A percentile compares a stretch with the other conserved stretches of the same genome.
Conservation (phyloP, 2,888 invertebrate genomes). For the Branchellion lobata region DNA sequence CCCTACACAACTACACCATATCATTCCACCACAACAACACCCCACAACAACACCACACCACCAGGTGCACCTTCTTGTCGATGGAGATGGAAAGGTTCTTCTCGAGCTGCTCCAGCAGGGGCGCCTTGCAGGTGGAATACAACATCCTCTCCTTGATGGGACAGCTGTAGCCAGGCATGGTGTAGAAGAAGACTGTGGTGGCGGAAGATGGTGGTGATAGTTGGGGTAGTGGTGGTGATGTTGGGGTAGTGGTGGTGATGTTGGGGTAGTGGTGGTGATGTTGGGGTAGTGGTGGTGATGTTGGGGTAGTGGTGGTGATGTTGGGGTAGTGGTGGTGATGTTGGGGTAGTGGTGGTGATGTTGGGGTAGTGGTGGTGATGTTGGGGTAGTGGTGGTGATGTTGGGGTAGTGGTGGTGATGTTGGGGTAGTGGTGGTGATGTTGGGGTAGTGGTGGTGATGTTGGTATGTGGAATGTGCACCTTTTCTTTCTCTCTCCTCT, state of each 20-base stretch:
- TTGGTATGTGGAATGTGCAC: too few species aligned
- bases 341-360: neutral
- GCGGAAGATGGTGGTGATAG: neutral
- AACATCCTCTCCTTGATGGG: slow-evolving; percentile 97
- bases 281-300: too few species aligned
- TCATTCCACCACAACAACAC: too few species aligned
- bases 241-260: neutral
- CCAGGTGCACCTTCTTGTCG: neutral
- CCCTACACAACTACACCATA: too few species aligned
- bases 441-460: too few species aligned
- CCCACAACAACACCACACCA: too few species aligned
- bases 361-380: too few species aligned
- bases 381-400: too few species aligned
- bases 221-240: slow-evolving; percentile 12
- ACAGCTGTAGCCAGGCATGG: slow-evolving; percentile 94
- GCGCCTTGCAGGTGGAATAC: slow-evolving; percentile 93
- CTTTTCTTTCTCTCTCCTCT: too few species aligned
- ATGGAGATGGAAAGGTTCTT: slow-evolving; percentile 63
- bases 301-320: too few species aligned
- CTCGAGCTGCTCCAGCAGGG: slow-evolving; percentile 80
- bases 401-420: too few species aligned
- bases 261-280: neutral
- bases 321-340: neutral
- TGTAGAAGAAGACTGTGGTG: slow-evolving; percentile 86
- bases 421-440: too few species aligned